Evolutionary conservation across 2,888 invertebrate genomes (phyloP), one percentile per base, ranked within the genome.

Genomic region (Chymomyza amoena): DNA sequence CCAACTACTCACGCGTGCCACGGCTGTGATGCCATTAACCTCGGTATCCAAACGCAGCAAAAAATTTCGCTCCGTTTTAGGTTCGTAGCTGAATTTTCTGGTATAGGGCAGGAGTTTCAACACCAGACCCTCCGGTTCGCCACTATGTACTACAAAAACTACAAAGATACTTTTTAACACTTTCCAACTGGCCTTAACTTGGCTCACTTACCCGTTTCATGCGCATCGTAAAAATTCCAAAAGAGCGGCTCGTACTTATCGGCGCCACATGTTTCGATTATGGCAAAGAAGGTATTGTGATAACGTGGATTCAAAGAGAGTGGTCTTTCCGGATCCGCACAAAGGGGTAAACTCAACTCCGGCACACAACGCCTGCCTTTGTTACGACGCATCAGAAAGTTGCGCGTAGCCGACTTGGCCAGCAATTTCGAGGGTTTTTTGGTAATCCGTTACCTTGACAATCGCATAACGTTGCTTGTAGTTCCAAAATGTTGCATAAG

Each of bases 1-100:
- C 4, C 10, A n/a, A 2, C n/a, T 18, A 77, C 76, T 77, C 52
- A 76, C 76, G 36, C 76, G 75, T 18, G 77, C 70, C 51, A 67
- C 60, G 3, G 66, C 36, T 1, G 10, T 0, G 4, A 64, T 45
- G 9, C 36, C 57, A 50, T 65, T 66, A 16, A 73, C 54, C 0
- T 13, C 16, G 1, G 39, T 57, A 9, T 54, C 10, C 0, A 52
- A 69, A 4, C 61, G 69, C 13, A 77, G 5, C 6, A 66, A 16
- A 6, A 66, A 52, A 2, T 39, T 20, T 7, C 68, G 45, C 13
- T 18, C 20, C 0, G 18, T 15, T 18, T 7, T 9, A 0, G n/a
- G 15, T 15, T 45, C 28, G 25, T 50, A 52, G 7, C 1, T 16
- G 13, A 56, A 54, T 0, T 39, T 9, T 0, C 66, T 0, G 0